phyloP scores from a whole-genome alignment of 2,797 vertebrate species.

The Platyrinchus mystaceus region DNA sequence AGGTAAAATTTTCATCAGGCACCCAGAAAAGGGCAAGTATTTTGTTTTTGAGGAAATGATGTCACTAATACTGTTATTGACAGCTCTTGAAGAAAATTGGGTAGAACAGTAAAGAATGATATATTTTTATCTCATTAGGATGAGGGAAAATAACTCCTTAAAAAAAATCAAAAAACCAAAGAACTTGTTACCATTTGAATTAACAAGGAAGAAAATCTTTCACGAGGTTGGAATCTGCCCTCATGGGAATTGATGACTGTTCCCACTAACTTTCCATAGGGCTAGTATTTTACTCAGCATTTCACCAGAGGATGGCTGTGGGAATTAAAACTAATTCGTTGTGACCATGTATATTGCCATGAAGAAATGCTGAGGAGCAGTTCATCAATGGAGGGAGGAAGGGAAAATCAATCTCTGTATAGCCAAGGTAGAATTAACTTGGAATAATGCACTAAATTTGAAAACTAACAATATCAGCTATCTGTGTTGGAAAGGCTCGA shows the following conservation, averaged over 20 bases:
- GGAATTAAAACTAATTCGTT: neutral
- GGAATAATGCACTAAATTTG: neutral
- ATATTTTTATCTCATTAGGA: neutral
- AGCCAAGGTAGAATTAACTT: neutral
- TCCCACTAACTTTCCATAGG: neutral
- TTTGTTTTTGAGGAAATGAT: neutral
- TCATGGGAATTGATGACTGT: neutral
- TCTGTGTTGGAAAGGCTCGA: neutral
- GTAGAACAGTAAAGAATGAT: neutral
- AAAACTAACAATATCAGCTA: neutral
- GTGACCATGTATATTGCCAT: neutral
- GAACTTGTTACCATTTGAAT: neutral
- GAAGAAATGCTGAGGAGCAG: neutral
- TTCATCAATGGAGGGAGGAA: neutral
- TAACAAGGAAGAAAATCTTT: neutral
- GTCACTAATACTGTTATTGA: neutral
- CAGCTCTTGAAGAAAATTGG: neutral
- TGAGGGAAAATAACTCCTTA: neutral
- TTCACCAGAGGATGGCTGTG: neutral
- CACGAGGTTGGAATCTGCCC: neutral
- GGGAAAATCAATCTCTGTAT: neutral
- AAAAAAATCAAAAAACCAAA: fast-evolving
- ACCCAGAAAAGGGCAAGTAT: neutral
- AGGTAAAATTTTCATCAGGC: neutral
- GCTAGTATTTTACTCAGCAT: neutral